These are phyloP conservation scores for Thecocarcelia acutangulata DNA, from an alignment of 2,888 invertebrate species.

Conservation along the genomic window DNA sequence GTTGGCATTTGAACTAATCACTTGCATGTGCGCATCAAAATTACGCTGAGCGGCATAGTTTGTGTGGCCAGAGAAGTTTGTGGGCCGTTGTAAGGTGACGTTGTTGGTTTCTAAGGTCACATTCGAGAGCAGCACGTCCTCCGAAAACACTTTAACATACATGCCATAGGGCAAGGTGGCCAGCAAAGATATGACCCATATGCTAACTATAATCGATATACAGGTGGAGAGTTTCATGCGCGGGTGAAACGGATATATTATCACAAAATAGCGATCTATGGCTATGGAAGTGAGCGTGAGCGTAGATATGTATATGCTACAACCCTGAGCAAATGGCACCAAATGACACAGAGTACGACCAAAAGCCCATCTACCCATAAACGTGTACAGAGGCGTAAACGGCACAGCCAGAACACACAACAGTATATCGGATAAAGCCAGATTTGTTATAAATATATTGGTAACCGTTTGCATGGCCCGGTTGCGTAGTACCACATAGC, in stretches of 20 bases:
- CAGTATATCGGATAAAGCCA: constrained; percentile 96
- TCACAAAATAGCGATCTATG: constrained; percentile 97
- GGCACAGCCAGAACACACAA: constrained; percentile 96
- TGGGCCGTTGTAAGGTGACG: background rate
- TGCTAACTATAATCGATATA: constrained; percentile 90
- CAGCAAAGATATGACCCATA: constrained; percentile 94
- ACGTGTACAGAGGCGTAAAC: constrained; percentile 97
- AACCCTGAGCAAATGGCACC: constrained; percentile 94
- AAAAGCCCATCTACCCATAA: constrained; percentile 95
- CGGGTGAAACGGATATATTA: constrained; percentile 96
- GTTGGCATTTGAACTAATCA: constrained; percentile 67
- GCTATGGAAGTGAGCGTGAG: constrained; percentile 98
- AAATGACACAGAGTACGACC: constrained; percentile 94
- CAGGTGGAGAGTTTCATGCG: constrained; percentile 95
- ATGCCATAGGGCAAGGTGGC: constrained; percentile 93
- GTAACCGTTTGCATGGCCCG: constrained; percentile 99
- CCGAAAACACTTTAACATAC: constrained; percentile 80
- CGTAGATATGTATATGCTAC: constrained; percentile 98
- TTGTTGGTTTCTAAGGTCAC: constrained; percentile 18
- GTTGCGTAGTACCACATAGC: constrained; percentile 95
- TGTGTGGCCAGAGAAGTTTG: constrained; percentile 26
- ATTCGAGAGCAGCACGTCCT: constrained; percentile 73
- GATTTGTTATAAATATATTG: constrained; percentile 97
- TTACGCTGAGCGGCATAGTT: constrained; percentile 58
- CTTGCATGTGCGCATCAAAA: constrained; percentile 75